Conservation (phyloP, 2,113 vertebrate species). For the Myotis brandtii region DNA sequence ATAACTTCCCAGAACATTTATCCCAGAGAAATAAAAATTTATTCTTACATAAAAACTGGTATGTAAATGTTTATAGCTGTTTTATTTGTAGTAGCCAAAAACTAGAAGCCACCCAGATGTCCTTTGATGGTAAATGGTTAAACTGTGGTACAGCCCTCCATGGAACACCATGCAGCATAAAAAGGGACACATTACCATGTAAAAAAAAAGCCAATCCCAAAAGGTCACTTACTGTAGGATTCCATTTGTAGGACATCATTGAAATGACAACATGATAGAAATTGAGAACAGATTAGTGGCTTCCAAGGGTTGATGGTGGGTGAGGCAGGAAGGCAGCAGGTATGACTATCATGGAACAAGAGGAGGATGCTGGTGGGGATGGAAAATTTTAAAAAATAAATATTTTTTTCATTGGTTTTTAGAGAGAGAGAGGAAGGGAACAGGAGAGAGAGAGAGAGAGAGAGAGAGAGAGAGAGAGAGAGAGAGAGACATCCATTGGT, state of each 20-base stretch:
- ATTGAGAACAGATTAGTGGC: background rate
- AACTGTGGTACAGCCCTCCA: rapidly evolving
- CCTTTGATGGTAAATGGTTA: background rate
- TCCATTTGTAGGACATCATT: rapidly evolving
- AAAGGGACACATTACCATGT: background rate
- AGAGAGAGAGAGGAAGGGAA: too few relatives aligned
- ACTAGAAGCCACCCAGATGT: background rate
- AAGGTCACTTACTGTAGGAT: background rate
- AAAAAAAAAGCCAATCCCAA: background rate
- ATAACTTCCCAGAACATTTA: background rate
- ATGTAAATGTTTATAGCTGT: too few relatives aligned
- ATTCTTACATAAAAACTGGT: background rate
- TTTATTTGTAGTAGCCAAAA: background rate
- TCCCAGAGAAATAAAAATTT: background rate
- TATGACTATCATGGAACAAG: background rate
- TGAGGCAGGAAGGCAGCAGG: background rate
- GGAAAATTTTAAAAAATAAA: background rate
- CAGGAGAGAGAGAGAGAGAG: too few relatives aligned
- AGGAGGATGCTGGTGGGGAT: rapidly evolving
- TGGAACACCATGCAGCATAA: background rate
- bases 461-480: too few relatives aligned
- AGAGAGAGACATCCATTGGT: too few relatives aligned
- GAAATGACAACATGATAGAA: background rate
- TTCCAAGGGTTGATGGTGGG: background rate
- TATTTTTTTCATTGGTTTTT: too few relatives aligned